These are phyloP conservation scores for Otocyon megalotis DNA, from an alignment of 2,113 vertebrate genomes.

Conservation along the genomic window DNA sequence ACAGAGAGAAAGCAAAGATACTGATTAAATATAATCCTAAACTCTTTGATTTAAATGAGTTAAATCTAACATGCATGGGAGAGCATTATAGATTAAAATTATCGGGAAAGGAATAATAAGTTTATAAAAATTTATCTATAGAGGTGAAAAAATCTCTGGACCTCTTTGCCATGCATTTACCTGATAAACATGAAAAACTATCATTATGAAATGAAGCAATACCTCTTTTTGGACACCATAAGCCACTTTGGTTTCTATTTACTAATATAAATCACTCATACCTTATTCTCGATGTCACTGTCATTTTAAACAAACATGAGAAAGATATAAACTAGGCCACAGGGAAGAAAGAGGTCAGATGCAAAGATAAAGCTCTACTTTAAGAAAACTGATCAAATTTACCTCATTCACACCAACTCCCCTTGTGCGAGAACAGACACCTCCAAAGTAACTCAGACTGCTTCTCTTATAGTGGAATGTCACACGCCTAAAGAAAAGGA, in stretches of 20 bases:
- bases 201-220: background rate
- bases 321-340: background rate
- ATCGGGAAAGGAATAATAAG: background rate
- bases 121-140: background rate
- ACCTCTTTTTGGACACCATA: background rate
- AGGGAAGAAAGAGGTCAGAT: background rate
- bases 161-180: background rate
- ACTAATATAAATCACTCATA: background rate
- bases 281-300: background rate
- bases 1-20: background rate
- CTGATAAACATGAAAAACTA: background rate
- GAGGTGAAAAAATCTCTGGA: background rate
- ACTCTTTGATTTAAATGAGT: slow-evolving; percentile 2
- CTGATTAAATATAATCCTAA: background rate
- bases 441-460: slow-evolving; percentile 96
- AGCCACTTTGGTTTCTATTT: background rate
- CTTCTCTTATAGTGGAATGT: slow-evolving; percentile 97
- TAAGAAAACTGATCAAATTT: slow-evolving; percentile 75
- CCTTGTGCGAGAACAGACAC: slow-evolving; percentile 93
- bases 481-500: slow-evolving; percentile 90
- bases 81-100: background rate
- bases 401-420: slow-evolving; percentile 99
- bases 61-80: background rate
- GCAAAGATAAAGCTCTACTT: slow-evolving; percentile 42
- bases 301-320: background rate